phyloP scores from a whole-genome alignment of 2,113 vertebrate species.

The Acinonyx jubatus region DNA sequence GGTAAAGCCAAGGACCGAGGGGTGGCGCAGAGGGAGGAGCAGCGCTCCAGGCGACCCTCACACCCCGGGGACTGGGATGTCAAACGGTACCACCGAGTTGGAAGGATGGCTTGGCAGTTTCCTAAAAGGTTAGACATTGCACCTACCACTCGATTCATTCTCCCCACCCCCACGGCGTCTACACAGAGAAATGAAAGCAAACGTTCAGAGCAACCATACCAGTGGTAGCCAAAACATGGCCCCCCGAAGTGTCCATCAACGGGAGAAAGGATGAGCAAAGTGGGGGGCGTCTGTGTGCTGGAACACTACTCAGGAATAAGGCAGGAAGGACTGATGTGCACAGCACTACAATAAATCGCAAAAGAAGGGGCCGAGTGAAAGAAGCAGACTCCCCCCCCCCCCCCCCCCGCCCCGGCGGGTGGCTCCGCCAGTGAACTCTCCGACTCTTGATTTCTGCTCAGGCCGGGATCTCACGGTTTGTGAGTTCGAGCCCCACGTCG shows the following conservation, averaged over 20 bases:
- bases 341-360: accelerated
- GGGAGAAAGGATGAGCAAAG: not conserved
- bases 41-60: not conserved
- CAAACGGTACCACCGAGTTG: not conserved
- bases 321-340: accelerated
- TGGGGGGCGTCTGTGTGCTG: accelerated
- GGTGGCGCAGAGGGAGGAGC: no score
- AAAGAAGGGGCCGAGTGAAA: not conserved
- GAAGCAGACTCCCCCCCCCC: no score
- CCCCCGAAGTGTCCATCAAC: not conserved
- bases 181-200: not conserved
- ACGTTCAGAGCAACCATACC: not conserved
- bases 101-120: not conserved
- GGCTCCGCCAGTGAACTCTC: no score
- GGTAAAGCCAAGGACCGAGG: not conserved
- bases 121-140: not conserved
- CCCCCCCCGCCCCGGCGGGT: no score
- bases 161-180: not conserved
- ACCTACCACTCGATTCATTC: accelerated
- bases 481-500: no score
- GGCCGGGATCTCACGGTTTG: no score
- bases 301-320: not conserved
- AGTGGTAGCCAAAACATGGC: not conserved
- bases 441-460: no score
- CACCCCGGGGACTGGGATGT: not conserved